Evolutionary conservation across 92 coral and sea anemone species (phyloP).

Genomic region (Parazoanthus atlanticus): DNA sequence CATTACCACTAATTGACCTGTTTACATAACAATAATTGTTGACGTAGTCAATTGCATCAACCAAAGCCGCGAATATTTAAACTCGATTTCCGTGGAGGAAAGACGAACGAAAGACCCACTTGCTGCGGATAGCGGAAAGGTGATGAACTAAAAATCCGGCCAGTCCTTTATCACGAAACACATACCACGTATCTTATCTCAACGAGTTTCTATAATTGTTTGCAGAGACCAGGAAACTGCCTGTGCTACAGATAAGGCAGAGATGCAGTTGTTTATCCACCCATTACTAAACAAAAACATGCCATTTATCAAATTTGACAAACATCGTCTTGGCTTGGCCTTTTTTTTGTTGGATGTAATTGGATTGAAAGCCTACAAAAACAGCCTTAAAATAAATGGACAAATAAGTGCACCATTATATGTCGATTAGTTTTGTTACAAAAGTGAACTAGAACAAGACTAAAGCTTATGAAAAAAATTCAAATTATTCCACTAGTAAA

Average conservation of each 20-base stretch:
- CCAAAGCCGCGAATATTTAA: slow-evolving; percentile 37
- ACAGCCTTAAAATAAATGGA: slow-evolving; percentile 30
- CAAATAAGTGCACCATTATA: slow-evolving; percentile 30
- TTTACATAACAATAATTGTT: slow-evolving; percentile 63
- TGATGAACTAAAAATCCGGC: slow-evolving; percentile 16
- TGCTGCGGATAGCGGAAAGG: slow-evolving; percentile 1
- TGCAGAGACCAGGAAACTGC: slow-evolving; percentile 57
- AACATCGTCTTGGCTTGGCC: slow-evolving; percentile 4
- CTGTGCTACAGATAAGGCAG: slow-evolving; percentile 58
- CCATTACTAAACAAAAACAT: slow-evolving; percentile 35
- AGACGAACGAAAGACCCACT: background rate
- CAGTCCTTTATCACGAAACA: slow-evolving; percentile 57
- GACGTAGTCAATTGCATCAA: slow-evolving; percentile 48
- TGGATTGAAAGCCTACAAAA: slow-evolving; percentile 23
- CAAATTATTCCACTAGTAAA: background rate
- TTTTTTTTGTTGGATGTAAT: background rate
- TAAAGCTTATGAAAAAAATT: background rate
- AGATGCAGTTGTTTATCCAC: background rate
- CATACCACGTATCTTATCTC: slow-evolving; percentile 69
- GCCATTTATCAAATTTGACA: slow-evolving; percentile 36
- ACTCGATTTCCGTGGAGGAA: slow-evolving; percentile 12
- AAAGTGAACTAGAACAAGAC: background rate
- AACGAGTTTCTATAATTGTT: slow-evolving; percentile 67
- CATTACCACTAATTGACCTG: slow-evolving; percentile 77
- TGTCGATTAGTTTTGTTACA: background rate